phyloP scores from a whole-genome alignment of 2,113 vertebrate species.

The Lamprologus speciosus region DNA sequence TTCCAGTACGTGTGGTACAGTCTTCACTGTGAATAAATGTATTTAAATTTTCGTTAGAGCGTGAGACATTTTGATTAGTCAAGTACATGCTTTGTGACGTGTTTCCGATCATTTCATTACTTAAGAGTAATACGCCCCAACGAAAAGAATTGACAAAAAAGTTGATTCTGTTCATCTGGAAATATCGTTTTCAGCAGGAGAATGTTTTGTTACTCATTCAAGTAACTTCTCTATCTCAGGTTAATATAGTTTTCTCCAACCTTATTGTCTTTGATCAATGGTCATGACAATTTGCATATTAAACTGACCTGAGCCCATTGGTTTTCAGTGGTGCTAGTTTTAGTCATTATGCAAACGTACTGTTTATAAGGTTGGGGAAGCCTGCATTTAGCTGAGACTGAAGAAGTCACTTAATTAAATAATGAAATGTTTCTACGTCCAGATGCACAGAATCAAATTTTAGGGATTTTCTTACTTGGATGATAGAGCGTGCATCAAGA shows the following conservation, averaged over 20 bases:
- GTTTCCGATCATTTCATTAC: not conserved
- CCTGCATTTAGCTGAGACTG: not conserved
- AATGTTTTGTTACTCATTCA: not conserved
- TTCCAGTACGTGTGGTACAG: not conserved
- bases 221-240: not conserved
- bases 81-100: not conserved
- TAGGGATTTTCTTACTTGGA: not conserved
- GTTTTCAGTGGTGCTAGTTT: not conserved
- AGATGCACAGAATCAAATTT: not conserved
- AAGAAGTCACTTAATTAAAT: not conserved
- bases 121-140: not conserved
- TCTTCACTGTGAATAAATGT: not conserved
- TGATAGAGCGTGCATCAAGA: not conserved
- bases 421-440: not conserved
- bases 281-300: not conserved
- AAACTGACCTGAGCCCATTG: not conserved
- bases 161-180: not conserved
- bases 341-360: not conserved
- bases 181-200: not conserved
- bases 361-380: not conserved
- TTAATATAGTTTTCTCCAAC: not conserved
- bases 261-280: not conserved
- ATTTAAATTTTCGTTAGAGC: not conserved
- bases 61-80: not conserved
- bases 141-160: not conserved